Conservation (phyloP, 2,888 invertebrate genomes). For the Nymphalis polychloros region DNA sequence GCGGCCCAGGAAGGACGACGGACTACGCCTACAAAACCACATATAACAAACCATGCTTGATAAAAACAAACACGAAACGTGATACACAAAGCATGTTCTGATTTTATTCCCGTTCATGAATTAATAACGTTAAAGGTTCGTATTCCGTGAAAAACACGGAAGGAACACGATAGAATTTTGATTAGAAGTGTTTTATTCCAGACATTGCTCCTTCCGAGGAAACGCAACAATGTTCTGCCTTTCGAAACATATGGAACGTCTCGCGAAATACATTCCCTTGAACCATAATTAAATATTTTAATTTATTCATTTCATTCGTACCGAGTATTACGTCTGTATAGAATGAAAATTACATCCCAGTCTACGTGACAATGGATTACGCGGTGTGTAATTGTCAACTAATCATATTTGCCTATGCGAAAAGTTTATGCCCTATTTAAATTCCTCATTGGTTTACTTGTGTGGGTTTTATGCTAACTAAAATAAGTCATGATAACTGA, state of each 20-base stretch:
- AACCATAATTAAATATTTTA: conserved; percentile 75
- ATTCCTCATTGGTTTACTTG: neutral
- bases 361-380: conserved; percentile 1
- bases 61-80: conserved; percentile 16
- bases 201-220: conserved; percentile 58
- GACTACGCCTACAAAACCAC: conserved; percentile 66
- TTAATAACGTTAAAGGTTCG: conserved; percentile 35
- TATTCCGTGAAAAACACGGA: conserved; percentile 49
- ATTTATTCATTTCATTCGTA: conserved; percentile 67
- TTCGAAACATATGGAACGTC: conserved; percentile 56
- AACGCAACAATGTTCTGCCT: conserved; percentile 61
- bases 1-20: conserved; percentile 55
- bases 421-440: too few relatives aligned
- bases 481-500: neutral
- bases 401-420: neutral
- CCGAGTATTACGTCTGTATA: conserved; percentile 51
- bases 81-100: conserved; percentile 27
- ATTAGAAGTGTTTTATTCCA: conserved; percentile 65
- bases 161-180: conserved; percentile 63
- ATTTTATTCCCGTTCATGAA: conserved; percentile 50
- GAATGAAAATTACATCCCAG: conserved; percentile 52
- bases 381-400: neutral
- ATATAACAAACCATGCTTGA: conserved; percentile 5
- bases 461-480: neutral
- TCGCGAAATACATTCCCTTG: conserved; percentile 56